These are phyloP conservation scores for Taurulus bubalis DNA, from an alignment of 2,113 vertebrate genomes.

Conservation along the genomic window DNA sequence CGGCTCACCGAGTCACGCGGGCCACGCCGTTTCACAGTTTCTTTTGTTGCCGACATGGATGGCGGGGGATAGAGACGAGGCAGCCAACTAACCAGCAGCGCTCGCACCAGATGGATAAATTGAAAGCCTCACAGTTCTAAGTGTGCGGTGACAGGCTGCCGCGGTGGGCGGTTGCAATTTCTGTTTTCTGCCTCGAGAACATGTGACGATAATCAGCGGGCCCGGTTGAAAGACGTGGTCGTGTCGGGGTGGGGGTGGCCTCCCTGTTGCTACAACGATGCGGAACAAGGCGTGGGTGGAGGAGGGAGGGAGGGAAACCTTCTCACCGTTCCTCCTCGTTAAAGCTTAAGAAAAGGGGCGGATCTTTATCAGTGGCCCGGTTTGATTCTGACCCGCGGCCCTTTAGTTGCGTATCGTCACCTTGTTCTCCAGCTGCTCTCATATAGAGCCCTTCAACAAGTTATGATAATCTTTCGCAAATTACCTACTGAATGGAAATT, in stretches of 20 bases:
- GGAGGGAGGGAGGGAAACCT: conserved; percentile 18
- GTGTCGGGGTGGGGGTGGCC: not conserved
- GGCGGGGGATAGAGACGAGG: conserved; percentile 26
- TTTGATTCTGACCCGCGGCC: not conserved
- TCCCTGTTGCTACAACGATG: conserved; percentile 34
- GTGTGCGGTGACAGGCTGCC: conserved; percentile 71
- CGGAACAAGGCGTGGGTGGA: not conserved
- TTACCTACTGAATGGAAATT: conserved; percentile 23
- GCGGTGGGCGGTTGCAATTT: conserved; percentile 72
- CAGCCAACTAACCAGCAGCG: conserved; percentile 50
- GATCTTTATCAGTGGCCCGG: not conserved
- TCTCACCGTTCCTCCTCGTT: conserved; percentile 27
- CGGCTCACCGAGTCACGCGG: not conserved
- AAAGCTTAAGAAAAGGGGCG: not conserved
- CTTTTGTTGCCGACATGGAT: conserved; percentile 20
- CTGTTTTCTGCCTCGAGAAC: conserved; percentile 62
- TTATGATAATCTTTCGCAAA: not conserved
- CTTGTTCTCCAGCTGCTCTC: not conserved
- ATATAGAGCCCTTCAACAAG: not conserved
- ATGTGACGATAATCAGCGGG: conserved; percentile 67
- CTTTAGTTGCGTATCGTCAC: not conserved
- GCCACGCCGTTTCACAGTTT: conserved; percentile 7
- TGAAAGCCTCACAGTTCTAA: conserved; percentile 67
- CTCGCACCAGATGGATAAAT: conserved; percentile 73
- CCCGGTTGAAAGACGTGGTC: conserved; percentile 47